Conservation (phyloP, 2,113 vertebrate species). For the Tragelaphus scriptus region DNA sequence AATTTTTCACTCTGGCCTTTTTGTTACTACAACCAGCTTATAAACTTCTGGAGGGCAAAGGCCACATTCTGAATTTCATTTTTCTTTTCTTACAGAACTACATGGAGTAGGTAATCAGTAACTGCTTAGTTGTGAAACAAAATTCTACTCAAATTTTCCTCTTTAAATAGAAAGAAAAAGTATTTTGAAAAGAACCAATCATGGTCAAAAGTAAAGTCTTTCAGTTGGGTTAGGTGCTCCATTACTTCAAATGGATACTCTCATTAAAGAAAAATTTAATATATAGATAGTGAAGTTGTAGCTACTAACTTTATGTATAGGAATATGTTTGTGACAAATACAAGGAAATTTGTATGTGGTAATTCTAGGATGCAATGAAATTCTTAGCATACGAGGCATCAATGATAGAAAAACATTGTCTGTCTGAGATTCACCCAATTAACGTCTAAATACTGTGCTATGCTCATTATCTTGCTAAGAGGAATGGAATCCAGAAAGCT, state of each 20-base stretch:
- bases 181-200: slow-evolving; percentile 9
- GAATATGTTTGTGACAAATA: slow-evolving; percentile 53
- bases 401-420: slow-evolving; percentile 44
- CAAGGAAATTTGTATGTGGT: slow-evolving; percentile 53
- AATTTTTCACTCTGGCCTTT: not conserved
- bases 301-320: slow-evolving; percentile 52
- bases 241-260: not conserved
- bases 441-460: slow-evolving; percentile 54
- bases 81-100: not conserved
- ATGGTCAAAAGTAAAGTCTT: slow-evolving; percentile 16
- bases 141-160: not conserved
- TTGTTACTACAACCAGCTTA: not conserved
- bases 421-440: slow-evolving; percentile 66
- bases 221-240: not conserved
- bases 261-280: not conserved
- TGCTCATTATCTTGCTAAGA: slow-evolving; percentile 66
- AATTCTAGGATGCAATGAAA: slow-evolving; percentile 23
- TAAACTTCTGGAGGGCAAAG: not conserved
- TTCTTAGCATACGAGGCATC: slow-evolving; percentile 22
- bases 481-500: slow-evolving; percentile 69
- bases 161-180: not conserved
- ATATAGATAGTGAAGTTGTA: not conserved
- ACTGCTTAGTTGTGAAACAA: not conserved
- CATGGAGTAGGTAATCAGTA: not conserved
- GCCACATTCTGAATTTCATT: not conserved